A percentile compares a stretch with the other conserved stretches of the same genome.
phyloP scores from a whole-genome alignment of 2,888 invertebrate species.

The Mythimna ferrago region DNA sequence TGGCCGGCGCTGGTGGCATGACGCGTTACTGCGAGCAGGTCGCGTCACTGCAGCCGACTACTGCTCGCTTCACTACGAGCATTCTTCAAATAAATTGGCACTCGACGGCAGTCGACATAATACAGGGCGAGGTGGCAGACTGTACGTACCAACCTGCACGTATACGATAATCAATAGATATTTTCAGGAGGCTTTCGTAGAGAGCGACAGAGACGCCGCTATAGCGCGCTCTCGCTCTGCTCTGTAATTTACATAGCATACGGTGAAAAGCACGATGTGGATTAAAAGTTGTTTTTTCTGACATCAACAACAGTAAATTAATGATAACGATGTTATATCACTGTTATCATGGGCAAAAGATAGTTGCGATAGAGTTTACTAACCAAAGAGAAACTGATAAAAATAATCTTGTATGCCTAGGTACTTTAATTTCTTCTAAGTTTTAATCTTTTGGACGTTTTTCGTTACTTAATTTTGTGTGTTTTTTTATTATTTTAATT shows the following conservation, averaged over 20 bases:
- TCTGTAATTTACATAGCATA: constrained; percentile 84
- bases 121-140: constrained; percentile 82
- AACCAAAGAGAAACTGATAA: constrained; percentile 31
- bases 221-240: constrained; percentile 82
- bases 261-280: constrained; percentile 70
- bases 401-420: constrained; percentile 6
- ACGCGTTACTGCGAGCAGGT: constrained; percentile 60
- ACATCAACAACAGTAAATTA: constrained; percentile 40
- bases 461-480: not conserved
- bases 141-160: constrained; percentile 84
- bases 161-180: constrained; percentile 91
- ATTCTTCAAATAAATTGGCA: constrained; percentile 90
- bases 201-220: constrained; percentile 78
- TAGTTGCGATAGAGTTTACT: constrained; percentile 31
- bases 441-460: not conserved
- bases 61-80: constrained; percentile 68
- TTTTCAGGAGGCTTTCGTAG: constrained; percentile 90
- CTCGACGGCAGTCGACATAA: constrained; percentile 83
- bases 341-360: constrained; percentile 39
- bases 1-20: constrained; percentile 74
- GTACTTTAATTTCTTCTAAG: not conserved
- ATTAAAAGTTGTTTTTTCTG: constrained; percentile 49
- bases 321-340: constrained; percentile 35
- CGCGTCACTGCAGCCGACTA: constrained; percentile 68
- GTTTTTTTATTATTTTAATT: not conserved